These are phyloP conservation scores for Epinotia ramella DNA, from an alignment of 2,888 invertebrate genomes.

Conservation along the genomic window DNA sequence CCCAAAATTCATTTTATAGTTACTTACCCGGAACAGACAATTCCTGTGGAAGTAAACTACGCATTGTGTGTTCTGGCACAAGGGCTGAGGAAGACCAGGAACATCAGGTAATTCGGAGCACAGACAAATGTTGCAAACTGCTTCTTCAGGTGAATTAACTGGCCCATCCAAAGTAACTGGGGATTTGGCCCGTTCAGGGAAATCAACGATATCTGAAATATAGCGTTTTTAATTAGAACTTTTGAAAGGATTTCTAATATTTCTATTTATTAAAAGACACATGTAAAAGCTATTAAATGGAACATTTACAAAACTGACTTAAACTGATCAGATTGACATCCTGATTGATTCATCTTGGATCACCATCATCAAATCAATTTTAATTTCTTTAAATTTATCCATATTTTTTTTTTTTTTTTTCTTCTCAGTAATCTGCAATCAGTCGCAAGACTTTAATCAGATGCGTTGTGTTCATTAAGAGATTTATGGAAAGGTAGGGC, in stretches of 20 bases:
- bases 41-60: constrained; percentile 71
- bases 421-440: too few species aligned
- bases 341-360: too few species aligned
- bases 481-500: too few species aligned
- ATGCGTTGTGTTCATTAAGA: too few species aligned
- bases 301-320: too few species aligned
- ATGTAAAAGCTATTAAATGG: too few species aligned
- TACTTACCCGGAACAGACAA: constrained; percentile 72
- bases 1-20: neutral
- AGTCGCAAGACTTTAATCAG: too few species aligned
- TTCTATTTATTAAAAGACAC: neutral
- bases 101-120: constrained; percentile 63
- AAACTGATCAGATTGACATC: too few species aligned
- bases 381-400: too few species aligned
- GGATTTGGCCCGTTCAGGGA: constrained; percentile 14
- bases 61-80: constrained; percentile 71
- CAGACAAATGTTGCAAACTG: constrained; percentile 71
- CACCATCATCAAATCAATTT: too few species aligned
- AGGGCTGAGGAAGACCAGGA: constrained; percentile 69
- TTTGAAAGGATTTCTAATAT: neutral
- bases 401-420: too few species aligned
- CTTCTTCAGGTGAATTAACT: constrained; percentile 45
- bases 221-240: neutral
- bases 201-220: constrained; percentile 45
- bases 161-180: constrained; percentile 32